Evolutionary conservation across 2,888 invertebrate genomes (phyloP).

Genomic region (Eledone cirrhosa): DNA sequence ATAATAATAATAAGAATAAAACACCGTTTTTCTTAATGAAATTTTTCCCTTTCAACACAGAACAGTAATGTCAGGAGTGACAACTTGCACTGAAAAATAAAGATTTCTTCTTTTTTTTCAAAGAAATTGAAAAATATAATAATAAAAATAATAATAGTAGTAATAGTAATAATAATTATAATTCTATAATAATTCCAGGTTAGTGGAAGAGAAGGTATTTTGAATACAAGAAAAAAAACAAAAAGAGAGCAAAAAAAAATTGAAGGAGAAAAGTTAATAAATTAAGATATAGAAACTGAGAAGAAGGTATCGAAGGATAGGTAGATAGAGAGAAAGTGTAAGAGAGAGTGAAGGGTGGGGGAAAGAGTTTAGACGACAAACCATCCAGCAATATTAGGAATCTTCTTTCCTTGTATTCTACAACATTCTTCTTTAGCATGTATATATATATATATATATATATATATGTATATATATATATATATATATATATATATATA

Average conservation of each 20-base stretch:
- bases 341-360: too few species aligned
- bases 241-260: neutral
- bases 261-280: too few species aligned
- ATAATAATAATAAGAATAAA: neutral
- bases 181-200: too few species aligned
- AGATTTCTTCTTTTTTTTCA: too few species aligned
- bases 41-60: constrained; percentile 28
- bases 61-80: constrained; percentile 26
- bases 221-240: neutral
- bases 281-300: too few species aligned
- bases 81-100: constrained; percentile 27
- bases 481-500: neutral
- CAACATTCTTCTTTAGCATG: constrained; percentile 15
- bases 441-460: neutral
- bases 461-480: neutral
- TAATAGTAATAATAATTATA: too few species aligned
- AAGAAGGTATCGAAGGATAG: neutral
- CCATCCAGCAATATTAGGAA: constrained; percentile 19
- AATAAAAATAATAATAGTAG: too few species aligned
- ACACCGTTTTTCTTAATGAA: neutral
- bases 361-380: constrained; percentile 19
- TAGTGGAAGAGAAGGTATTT: too few species aligned
- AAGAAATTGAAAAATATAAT: neutral
- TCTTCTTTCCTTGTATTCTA: constrained; percentile 23
- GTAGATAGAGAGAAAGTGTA: neutral